Conservation (phyloP, 2,113 vertebrate genomes). For the Ranitomeya variabilis region DNA sequence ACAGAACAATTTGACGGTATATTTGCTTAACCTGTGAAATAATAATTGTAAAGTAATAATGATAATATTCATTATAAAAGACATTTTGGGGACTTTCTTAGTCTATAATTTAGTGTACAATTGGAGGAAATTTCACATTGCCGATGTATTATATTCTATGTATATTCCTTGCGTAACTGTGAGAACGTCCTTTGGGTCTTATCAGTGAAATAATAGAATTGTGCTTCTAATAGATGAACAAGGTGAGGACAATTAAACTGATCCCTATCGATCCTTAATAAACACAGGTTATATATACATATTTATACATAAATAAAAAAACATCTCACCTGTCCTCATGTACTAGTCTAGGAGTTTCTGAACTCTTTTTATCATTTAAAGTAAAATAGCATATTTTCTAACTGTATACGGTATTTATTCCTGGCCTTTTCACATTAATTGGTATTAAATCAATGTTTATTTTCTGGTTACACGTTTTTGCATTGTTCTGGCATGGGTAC, state of each 20-base stretch:
- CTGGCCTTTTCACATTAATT: slow-evolving; percentile 16
- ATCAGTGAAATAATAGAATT: background rate
- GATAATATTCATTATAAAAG: background rate
- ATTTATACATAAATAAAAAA: slow-evolving; percentile 31
- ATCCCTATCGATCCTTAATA: background rate
- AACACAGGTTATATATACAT: slow-evolving; percentile 3
- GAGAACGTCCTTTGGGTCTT: background rate
- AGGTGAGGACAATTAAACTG: background rate
- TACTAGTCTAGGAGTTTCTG: background rate
- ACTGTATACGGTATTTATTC: background rate
- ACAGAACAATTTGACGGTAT: background rate
- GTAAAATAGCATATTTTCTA: background rate
- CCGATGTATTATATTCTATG: background rate
- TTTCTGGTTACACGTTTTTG: slow-evolving; percentile 66
- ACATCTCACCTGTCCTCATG: background rate
- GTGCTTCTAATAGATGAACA: slow-evolving; percentile 26
- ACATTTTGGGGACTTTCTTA: background rate
- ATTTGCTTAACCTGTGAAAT: background rate
- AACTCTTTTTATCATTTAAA: background rate
- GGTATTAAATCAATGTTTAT: slow-evolving; percentile 64
- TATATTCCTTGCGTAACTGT: background rate
- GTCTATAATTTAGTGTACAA: background rate
- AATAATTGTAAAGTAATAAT: background rate
- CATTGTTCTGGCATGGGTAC: slow-evolving; percentile 66
- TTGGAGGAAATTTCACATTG: background rate